These are phyloP conservation scores for Drosophila longiperda DNA, from an alignment of 2,888 invertebrate genomes.

Conservation along the genomic window DNA sequence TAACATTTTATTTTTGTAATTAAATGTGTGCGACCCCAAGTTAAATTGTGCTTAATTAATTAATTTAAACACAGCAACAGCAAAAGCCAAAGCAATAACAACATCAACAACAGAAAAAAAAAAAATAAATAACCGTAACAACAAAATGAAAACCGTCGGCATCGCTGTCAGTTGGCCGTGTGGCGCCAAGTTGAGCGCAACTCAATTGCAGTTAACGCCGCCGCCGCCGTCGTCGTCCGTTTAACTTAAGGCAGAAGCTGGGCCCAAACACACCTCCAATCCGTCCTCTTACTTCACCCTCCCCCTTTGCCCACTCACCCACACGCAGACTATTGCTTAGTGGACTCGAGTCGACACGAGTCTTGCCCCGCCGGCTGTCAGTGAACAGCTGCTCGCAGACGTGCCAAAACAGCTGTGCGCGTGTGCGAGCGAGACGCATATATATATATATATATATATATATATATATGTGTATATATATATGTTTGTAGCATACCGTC, in stretches of 20 bases:
- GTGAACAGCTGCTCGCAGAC: constrained; percentile 67
- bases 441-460: constrained; percentile 19
- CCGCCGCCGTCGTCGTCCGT: constrained; percentile 6
- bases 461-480: neutral
- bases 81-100: constrained; percentile 4
- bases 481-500: constrained; percentile 18
- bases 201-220: constrained; percentile 46
- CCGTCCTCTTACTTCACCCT: neutral
- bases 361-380: neutral
- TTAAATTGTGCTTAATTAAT: constrained; percentile 72
- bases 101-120: neutral
- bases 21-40: constrained; percentile 42
- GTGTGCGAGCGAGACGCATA: constrained; percentile 53
- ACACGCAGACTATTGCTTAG: neutral
- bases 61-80: constrained; percentile 57
- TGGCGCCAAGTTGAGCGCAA: constrained; percentile 69
- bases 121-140: neutral
- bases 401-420: constrained; percentile 49
- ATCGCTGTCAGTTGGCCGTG: constrained; percentile 59
- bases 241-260: constrained; percentile 12
- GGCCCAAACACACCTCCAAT: neutral
- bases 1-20: constrained; percentile 75
- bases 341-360: neutral
- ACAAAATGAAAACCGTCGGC: constrained; percentile 12
- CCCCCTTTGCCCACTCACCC: neutral